These are phyloP conservation scores for Acanthiza pusilla DNA, from an alignment of 2,797 vertebrate genomes.

Conservation along the genomic window DNA sequence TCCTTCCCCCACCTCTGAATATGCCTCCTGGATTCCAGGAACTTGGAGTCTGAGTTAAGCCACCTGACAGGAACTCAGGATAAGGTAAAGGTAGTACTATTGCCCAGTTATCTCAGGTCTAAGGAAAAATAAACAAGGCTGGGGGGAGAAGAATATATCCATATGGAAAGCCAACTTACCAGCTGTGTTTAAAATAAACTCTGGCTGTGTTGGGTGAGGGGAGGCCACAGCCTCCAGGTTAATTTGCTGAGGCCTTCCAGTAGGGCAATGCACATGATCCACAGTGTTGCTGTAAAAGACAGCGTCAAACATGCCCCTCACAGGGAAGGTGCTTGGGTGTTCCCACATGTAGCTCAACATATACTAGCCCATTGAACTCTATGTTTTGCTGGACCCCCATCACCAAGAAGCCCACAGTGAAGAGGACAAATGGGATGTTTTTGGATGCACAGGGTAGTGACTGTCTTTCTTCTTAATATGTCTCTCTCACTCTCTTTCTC, in stretches of 20 bases:
- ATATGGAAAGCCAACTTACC: background rate
- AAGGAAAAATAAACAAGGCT: background rate
- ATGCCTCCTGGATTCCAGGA: background rate
- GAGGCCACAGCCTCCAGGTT: background rate
- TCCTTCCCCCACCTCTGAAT: background rate
- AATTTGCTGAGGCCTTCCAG: background rate
- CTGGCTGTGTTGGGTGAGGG: background rate
- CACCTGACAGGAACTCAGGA: background rate
- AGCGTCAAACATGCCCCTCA: background rate
- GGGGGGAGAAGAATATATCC: background rate
- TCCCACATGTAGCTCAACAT: background rate
- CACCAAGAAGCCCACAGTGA: background rate
- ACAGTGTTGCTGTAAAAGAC: background rate
- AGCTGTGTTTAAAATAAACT: background rate
- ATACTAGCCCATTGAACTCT: background rate
- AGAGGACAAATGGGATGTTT: background rate
- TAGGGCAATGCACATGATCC: background rate
- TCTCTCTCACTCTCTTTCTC: background rate
- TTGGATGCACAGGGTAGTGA: background rate
- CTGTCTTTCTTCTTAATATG: background rate
- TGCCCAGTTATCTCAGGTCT: background rate
- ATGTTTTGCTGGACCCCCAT: too few species aligned
- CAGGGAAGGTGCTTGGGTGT: background rate
- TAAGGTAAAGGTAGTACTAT: background rate
- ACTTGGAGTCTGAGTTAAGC: background rate